phyloP scores from a whole-genome alignment of 2,888 invertebrate genomes.

The Mylabris sibirica region DNA sequence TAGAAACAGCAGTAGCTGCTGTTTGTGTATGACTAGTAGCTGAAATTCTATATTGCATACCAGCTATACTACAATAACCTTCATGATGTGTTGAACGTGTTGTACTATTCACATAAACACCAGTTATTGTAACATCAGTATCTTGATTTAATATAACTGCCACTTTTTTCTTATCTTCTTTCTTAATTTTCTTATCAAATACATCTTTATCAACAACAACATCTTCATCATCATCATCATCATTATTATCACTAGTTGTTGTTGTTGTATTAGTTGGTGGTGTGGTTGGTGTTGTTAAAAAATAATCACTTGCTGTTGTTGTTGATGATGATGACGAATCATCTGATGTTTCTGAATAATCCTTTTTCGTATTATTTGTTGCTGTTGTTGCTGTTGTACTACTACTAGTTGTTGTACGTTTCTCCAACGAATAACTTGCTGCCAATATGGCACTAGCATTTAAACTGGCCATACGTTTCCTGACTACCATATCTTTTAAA shows the following conservation, averaged over 20 bases:
- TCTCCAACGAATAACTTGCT: slow-evolving; percentile 82
- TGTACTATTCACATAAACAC: slow-evolving; percentile 80
- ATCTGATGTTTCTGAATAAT: slow-evolving; percentile 61
- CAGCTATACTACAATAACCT: slow-evolving; percentile 84
- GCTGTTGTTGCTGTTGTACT: no score
- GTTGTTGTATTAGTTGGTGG: no score
- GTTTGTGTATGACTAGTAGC: slow-evolving; percentile 87
- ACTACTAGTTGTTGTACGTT: slow-evolving; percentile 60
- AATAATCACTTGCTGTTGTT: slow-evolving; percentile 59
- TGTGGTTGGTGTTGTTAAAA: slow-evolving; percentile 54
- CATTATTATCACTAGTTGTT: slow-evolving; percentile 59
- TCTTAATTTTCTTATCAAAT: slow-evolving; percentile 62
- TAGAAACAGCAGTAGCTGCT: slow-evolving; percentile 81
- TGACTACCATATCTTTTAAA: slow-evolving; percentile 85
- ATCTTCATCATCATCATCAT: slow-evolving; percentile 61
- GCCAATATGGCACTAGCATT: slow-evolving; percentile 91
- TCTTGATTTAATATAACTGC: slow-evolving; percentile 87
- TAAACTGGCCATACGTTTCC: slow-evolving; percentile 89
- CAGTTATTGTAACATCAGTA: slow-evolving; percentile 87
- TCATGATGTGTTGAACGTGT: slow-evolving; percentile 79
- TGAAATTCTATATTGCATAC: slow-evolving; percentile 87
- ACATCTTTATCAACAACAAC: slow-evolving; percentile 57
- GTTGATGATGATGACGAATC: no score
- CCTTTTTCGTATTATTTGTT: slow-evolving; percentile 62
- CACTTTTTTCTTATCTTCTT: slow-evolving; percentile 68